A percentile compares a stretch with the other conserved stretches of the same genome.
phyloP scores from a whole-genome alignment of 2,113 vertebrate species.

The Benitochromis conjunctus region DNA sequence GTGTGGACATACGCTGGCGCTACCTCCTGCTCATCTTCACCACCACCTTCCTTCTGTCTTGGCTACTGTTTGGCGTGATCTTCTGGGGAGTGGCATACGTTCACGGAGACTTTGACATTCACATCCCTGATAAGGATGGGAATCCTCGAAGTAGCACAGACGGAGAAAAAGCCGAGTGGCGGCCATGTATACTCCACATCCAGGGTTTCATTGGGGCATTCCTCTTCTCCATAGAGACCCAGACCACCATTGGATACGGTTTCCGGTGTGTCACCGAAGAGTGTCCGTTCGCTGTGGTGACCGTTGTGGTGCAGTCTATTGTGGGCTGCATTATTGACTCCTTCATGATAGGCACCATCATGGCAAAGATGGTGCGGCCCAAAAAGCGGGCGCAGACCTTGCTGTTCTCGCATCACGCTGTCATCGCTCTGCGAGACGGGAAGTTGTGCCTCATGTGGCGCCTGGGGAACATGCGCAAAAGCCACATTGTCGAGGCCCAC shows the following conservation, averaged over 20 bases:
- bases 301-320: slow-evolving; percentile 74
- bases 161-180: slow-evolving; percentile 49
- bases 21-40: slow-evolving; percentile 93
- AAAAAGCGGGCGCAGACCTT: slow-evolving; percentile 92
- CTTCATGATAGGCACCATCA: slow-evolving; percentile 96
- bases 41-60: slow-evolving; percentile 86
- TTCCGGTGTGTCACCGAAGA: slow-evolving; percentile 74
- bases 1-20: slow-evolving; percentile 94
- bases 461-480: slow-evolving; percentile 91
- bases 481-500: slow-evolving; percentile 93
- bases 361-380: slow-evolving; percentile 96
- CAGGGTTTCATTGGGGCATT: slow-evolving; percentile 73
- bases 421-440: slow-evolving; percentile 86
- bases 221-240: slow-evolving; percentile 76
- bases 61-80: slow-evolving; percentile 87
- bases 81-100: slow-evolving; percentile 91
- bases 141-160: not conserved
- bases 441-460: slow-evolving; percentile 96
- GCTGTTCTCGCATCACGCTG: slow-evolving; percentile 88
- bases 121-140: slow-evolving; percentile 8
- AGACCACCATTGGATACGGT: slow-evolving; percentile 76
- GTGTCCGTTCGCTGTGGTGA: slow-evolving; percentile 66
- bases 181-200: slow-evolving; percentile 88
- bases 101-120: slow-evolving; percentile 84
- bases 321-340: slow-evolving; percentile 89